phyloP scores from a whole-genome alignment of 1,140 invertebrate species.

The Brachionus calyciflorus region DNA sequence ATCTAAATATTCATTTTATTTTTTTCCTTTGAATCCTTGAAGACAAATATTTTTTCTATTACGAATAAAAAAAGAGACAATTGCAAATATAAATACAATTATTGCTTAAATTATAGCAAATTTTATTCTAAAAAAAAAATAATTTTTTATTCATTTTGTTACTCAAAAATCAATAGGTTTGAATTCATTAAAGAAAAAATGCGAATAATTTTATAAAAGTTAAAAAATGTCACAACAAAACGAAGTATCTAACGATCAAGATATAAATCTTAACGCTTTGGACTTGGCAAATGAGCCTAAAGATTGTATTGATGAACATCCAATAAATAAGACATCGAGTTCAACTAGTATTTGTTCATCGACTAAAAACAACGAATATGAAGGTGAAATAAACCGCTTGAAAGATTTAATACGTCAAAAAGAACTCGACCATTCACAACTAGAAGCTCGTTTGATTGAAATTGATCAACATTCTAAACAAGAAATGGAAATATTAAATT shows the following conservation, averaged over 20 bases:
- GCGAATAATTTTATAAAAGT: too few species aligned
- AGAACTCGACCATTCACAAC: neutral
- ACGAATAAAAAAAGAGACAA: too few species aligned
- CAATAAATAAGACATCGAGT: neutral
- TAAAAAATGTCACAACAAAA: conserved; percentile 24
- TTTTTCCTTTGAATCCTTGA: too few species aligned
- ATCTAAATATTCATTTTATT: too few species aligned
- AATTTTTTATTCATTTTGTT: too few species aligned
- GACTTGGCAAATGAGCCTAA: neutral
- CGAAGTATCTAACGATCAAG: neutral
- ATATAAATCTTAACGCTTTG: neutral
- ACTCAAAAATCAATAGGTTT: too few species aligned
- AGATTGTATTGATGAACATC: neutral
- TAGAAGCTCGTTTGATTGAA: neutral
- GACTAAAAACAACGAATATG: conserved; percentile 23
- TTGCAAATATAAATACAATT: too few species aligned
- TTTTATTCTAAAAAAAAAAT: too few species aligned
- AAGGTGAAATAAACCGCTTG: neutral
- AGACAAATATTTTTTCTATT: too few species aligned
- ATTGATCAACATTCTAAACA: conserved; percentile 5
- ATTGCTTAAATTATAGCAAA: too few species aligned
- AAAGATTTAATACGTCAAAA: conserved; percentile 6
- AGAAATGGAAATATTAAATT: conserved; percentile 26
- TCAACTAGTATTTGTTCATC: neutral
- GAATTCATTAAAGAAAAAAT: too few species aligned